Evolutionary conservation across 2,888 invertebrate genomes (phyloP).

Genomic region (Lycophotia porphyrea): DNA sequence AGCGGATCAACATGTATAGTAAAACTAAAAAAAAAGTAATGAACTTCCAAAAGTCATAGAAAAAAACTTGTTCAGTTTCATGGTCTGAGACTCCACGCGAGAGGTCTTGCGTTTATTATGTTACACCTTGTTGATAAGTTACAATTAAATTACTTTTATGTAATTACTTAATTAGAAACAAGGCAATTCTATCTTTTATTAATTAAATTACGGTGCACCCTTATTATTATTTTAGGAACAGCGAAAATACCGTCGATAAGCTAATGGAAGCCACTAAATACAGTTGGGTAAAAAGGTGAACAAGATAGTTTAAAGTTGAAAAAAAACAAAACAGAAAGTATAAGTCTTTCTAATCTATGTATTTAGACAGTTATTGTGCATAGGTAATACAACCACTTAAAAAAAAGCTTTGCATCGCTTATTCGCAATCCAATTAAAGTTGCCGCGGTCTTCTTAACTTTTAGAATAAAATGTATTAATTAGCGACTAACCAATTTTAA

Average conservation of each 20-base stretch:
- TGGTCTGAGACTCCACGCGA: no score
- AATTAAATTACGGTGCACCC: not conserved
- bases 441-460: slow-evolving; percentile 17
- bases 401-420: slow-evolving; percentile 18
- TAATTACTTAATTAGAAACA: not conserved
- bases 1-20: no score
- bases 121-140: no score
- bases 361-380: not conserved
- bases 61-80: no score
- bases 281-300: not conserved
- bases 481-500: slow-evolving; percentile 10
- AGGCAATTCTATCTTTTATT: slow-evolving; percentile 3
- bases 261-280: not conserved
- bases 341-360: not conserved
- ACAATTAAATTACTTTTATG: not conserved
- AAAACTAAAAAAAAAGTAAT: no score
- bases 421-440: slow-evolving; percentile 21
- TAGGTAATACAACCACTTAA: not conserved
- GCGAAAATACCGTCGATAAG: not conserved
- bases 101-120: no score
- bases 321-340: not conserved
- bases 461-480: not conserved
- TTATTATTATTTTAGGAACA: not conserved
- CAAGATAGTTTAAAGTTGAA: not conserved
- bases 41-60: no score